These are phyloP conservation scores for Hemiprocne comata DNA, from an alignment of 2,113 vertebrate species.

Conservation along the genomic window DNA sequence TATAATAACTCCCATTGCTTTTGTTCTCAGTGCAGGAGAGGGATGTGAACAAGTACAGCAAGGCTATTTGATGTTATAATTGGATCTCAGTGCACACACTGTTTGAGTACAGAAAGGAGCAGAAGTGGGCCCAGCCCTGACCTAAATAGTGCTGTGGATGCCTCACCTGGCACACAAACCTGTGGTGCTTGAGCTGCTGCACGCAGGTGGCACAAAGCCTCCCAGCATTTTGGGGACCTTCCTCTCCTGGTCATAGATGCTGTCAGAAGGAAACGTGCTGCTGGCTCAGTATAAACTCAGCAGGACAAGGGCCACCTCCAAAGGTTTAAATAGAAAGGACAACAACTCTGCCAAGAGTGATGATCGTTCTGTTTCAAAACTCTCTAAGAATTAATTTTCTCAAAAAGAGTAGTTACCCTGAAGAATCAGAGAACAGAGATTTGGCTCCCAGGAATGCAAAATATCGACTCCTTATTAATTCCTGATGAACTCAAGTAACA, in stretches of 20 bases:
- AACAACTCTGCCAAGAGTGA: neutral
- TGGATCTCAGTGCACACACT: neutral
- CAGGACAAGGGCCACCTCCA: neutral
- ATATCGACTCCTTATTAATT: neutral
- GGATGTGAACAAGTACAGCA: neutral
- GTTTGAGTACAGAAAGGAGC: neutral
- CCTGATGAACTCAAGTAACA: neutral
- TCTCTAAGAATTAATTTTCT: neutral
- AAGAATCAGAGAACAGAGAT: neutral
- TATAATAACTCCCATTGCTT: neutral
- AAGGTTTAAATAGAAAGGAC: neutral
- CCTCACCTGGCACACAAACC: neutral
- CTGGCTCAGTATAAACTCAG: neutral
- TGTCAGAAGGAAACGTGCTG: neutral
- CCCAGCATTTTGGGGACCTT: neutral
- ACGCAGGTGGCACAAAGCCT: neutral
- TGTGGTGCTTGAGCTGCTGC: neutral
- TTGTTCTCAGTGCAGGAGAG: slow-evolving; percentile 1
- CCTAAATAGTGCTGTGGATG: neutral
- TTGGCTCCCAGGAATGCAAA: neutral
- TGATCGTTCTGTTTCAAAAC: neutral
- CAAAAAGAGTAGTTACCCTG: neutral
- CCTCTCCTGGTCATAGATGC: neutral
- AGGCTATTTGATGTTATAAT: neutral
- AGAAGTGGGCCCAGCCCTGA: neutral